phyloP scores from a whole-genome alignment of 2,888 invertebrate species.

The Hyalella azteca region DNA sequence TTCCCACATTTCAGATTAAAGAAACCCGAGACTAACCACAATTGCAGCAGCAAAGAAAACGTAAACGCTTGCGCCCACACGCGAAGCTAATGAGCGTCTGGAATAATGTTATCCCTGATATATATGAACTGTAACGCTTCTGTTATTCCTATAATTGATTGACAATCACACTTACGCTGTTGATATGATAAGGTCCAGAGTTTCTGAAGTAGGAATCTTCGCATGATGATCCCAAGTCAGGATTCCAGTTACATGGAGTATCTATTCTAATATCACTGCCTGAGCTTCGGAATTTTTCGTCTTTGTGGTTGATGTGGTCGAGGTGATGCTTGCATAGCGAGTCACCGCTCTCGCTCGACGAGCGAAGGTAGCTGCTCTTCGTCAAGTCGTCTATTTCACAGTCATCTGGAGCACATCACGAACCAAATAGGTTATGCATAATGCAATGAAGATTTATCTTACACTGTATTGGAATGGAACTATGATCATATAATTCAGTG shows the following conservation, averaged over 20 bases:
- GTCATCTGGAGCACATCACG: constrained; percentile 11
- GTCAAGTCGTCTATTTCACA: constrained; percentile 5
- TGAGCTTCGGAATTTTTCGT: constrained; percentile 30
- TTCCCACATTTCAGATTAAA: too few relatives aligned
- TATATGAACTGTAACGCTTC: background rate
- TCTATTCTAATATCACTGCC: constrained; percentile 34
- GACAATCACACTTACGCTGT: constrained; percentile 32
- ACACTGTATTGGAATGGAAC: too few relatives aligned
- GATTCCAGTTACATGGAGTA: constrained; percentile 21
- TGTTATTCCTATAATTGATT: constrained; percentile 7
- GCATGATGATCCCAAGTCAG: constrained; percentile 18
- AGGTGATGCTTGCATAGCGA: background rate
- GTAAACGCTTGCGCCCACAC: too few relatives aligned
- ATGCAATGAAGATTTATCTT: too few relatives aligned
- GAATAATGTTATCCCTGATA: too few relatives aligned
- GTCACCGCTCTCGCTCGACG: background rate
- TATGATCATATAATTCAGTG: too few relatives aligned
- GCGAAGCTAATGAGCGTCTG: too few relatives aligned
- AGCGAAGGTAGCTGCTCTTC: background rate
- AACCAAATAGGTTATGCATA: too few relatives aligned
- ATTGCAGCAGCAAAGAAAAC: too few relatives aligned
- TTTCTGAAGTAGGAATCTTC: constrained; percentile 29
- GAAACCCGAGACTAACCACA: too few relatives aligned
- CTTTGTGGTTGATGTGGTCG: constrained; percentile 21
- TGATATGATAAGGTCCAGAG: constrained; percentile 33